Conservation (phyloP, 2,113 vertebrate species). For the Hassar affinis region DNA sequence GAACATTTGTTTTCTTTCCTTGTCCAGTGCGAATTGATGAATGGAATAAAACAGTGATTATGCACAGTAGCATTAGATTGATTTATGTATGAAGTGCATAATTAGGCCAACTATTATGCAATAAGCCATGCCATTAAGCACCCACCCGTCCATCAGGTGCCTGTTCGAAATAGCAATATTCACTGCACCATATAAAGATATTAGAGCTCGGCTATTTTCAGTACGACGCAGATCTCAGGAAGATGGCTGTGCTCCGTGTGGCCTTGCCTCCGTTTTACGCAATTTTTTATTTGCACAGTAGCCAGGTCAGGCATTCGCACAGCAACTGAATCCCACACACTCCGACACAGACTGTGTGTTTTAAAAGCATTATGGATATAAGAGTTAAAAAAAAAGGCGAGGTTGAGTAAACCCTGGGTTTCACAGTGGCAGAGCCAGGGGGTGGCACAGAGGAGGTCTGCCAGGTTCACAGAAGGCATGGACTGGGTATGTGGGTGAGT, state of each 20-base stretch:
- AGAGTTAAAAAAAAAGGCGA: slow-evolving; percentile 36
- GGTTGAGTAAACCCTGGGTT: slow-evolving; percentile 35
- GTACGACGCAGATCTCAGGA: background rate
- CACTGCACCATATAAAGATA: slow-evolving; percentile 24
- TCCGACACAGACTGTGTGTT: slow-evolving; percentile 10
- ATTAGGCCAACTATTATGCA: slow-evolving; percentile 31
- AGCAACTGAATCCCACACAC: slow-evolving; percentile 26
- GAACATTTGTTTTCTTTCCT: background rate
- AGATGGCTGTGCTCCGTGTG: slow-evolving; percentile 26
- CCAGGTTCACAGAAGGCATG: slow-evolving; percentile 46
- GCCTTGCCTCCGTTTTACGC: slow-evolving; percentile 35
- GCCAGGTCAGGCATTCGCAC: slow-evolving; percentile 55
- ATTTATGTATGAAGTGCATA: slow-evolving; percentile 20
- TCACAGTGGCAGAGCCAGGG: slow-evolving; percentile 49
- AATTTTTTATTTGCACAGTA: slow-evolving; percentile 60
- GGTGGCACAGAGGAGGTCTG: slow-evolving; percentile 52
- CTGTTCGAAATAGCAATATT: slow-evolving; percentile 16
- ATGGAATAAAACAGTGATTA: slow-evolving; percentile 26
- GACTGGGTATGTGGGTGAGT: slow-evolving; percentile 74
- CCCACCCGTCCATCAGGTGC: background rate
- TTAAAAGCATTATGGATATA: slow-evolving; percentile 51
- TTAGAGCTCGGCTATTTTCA: slow-evolving; percentile 6
- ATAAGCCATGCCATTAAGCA: slow-evolving; percentile 26
- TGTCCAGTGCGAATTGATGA: background rate
- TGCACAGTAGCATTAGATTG: slow-evolving; percentile 24